These are phyloP conservation scores for Aldabrachelys gigantea DNA, from an alignment of 2,113 vertebrate species.

Conservation along the genomic window DNA sequence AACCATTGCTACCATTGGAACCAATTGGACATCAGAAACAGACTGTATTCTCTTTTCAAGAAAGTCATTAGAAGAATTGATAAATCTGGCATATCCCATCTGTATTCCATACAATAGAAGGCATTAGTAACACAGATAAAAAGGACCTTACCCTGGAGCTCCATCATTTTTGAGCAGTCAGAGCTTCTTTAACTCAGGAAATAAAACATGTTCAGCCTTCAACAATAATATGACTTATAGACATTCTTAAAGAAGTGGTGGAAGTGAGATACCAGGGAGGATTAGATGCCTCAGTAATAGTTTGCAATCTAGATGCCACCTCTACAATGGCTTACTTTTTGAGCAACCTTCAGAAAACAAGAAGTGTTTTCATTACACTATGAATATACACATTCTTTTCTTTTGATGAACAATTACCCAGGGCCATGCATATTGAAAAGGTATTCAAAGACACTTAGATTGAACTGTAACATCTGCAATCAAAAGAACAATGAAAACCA, in stretches of 20 bases:
- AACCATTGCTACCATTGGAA: neutral
- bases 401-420: neutral
- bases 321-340: neutral
- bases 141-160: neutral
- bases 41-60: neutral
- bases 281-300: neutral
- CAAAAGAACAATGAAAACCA: neutral
- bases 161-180: neutral
- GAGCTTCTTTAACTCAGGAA: neutral
- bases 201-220: neutral
- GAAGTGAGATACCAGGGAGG: neutral
- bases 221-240: neutral
- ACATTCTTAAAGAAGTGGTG: neutral
- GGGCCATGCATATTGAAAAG: neutral
- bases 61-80: neutral
- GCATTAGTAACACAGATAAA: neutral
- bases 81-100: neutral
- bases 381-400: neutral
- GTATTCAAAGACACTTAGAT: neutral
- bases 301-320: neutral
- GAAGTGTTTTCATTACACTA: neutral
- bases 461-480: neutral
- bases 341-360: neutral
- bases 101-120: neutral
- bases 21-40: neutral